Evolutionary conservation across 2,113 vertebrate species (phyloP).

Genomic region (Trogon melanurus): DNA sequence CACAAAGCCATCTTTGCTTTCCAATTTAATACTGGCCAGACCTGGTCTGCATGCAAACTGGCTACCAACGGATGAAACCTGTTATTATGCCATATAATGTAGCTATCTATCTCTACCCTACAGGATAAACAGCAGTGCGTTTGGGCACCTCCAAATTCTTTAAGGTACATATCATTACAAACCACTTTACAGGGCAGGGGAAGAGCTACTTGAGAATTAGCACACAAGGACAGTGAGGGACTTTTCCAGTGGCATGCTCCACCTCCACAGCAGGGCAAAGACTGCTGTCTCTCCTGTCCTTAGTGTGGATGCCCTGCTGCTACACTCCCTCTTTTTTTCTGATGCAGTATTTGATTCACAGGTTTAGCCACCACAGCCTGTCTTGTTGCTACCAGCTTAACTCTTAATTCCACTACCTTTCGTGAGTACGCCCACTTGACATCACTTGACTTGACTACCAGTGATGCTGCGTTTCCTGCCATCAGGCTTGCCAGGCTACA

Average conservation of each 20-base stretch:
- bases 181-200: not conserved
- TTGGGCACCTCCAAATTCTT: conserved; percentile 9
- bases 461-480: not conserved
- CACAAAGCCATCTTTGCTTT: conserved; percentile 61
- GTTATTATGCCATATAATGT: conserved; percentile 45
- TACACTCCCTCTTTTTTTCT: not conserved
- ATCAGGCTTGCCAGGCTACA: not conserved
- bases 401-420: not conserved
- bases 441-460: not conserved
- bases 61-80: conserved; percentile 11
- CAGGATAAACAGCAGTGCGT: conserved; percentile 57
- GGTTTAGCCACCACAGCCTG: not conserved
- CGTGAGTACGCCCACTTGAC: rapidly evolving
- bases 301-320: not conserved
- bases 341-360: not conserved
- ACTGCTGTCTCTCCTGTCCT: not conserved
- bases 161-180: not conserved
- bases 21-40: conserved; percentile 65
- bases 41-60: conserved; percentile 57
- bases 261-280: not conserved
- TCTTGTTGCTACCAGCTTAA: not conserved
- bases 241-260: not conserved
- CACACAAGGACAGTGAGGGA: not conserved
- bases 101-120: conserved; percentile 41
- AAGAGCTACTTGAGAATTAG: not conserved